A percentile compares a stretch with the other conserved stretches of the same genome.
phyloP scores from a whole-genome alignment of 1,140 invertebrate species.

The Halesus radiatus region DNA sequence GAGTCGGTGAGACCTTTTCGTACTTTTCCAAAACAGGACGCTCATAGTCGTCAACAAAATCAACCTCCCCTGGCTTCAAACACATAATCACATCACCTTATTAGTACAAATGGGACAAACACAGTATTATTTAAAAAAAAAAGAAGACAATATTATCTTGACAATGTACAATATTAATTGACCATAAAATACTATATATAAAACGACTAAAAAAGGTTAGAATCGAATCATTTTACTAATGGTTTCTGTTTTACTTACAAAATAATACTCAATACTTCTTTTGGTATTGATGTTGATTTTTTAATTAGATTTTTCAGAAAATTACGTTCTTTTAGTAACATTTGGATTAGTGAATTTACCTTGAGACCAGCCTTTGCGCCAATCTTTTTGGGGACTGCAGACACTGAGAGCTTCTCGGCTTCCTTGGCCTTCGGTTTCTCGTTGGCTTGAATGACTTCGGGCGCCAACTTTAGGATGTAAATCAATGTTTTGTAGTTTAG shows the following conservation, averaged over 20 bases:
- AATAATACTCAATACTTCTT: no score
- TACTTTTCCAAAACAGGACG: slow-evolving; percentile 62
- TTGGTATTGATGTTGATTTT: no score
- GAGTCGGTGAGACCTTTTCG: slow-evolving; percentile 57
- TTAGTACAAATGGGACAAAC: no score
- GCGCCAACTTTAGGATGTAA: slow-evolving; percentile 62
- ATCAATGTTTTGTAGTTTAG: not conserved
- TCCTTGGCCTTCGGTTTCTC: slow-evolving; percentile 72
- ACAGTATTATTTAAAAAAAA: no score
- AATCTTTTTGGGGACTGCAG: slow-evolving; percentile 66
- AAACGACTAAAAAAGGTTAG: no score
- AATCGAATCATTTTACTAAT: no score
- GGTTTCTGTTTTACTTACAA: no score
- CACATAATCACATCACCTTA: no score
- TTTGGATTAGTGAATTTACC: slow-evolving; percentile 4
- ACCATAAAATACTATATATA: no score
- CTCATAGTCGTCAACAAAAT: slow-evolving; percentile 59
- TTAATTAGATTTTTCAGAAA: not conserved
- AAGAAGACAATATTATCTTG: no score
- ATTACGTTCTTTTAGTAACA: not conserved
- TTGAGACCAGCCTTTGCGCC: slow-evolving; percentile 21
- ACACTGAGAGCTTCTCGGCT: slow-evolving; percentile 70
- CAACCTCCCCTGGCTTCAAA: slow-evolving; percentile 48
- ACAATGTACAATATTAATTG: no score
- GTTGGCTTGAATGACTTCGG: slow-evolving; percentile 72